A percentile compares a stretch with the other conserved stretches of the same genome.
Conservation (phyloP, 2,797 vertebrate species). For the Rhinatrema bivittatum region DNA sequence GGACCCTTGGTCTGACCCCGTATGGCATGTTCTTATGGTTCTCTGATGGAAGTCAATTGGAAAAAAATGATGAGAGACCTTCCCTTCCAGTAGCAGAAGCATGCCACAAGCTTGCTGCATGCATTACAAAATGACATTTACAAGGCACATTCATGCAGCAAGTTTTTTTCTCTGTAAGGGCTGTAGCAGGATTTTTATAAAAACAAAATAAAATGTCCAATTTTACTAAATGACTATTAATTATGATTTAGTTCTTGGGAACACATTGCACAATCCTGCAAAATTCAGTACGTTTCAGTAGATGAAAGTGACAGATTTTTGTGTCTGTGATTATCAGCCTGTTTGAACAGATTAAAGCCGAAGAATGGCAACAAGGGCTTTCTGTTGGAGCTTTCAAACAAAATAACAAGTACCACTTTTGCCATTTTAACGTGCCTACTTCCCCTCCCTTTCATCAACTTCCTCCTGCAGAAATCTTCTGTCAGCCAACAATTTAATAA, state of each 20-base stretch:
- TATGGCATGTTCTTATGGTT: too few relatives aligned
- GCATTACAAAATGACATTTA: too few relatives aligned
- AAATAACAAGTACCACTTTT: conserved; percentile 20
- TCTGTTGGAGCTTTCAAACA: conserved; percentile 28
- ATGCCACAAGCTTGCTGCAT: too few relatives aligned
- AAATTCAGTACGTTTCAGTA: conserved; percentile 26
- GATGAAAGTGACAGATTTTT: conserved; percentile 24
- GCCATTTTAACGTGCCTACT: conserved; percentile 9
- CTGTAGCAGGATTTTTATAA: too few relatives aligned
- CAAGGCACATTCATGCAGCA: too few relatives aligned
- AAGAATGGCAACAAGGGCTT: conserved; percentile 22
- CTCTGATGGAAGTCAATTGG: too few relatives aligned
- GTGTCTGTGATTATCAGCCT: conserved; percentile 17
- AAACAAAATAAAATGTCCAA: neutral
- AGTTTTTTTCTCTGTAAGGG: too few relatives aligned
- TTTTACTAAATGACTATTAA: too few relatives aligned
- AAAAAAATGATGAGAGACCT: too few relatives aligned
- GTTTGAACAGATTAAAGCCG: conserved; percentile 31
- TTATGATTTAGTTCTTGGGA: too few relatives aligned
- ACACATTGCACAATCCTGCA: conserved; percentile 24
- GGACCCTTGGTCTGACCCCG: too few relatives aligned
- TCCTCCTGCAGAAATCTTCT: conserved; percentile 38
- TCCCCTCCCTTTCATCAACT: conserved; percentile 25
- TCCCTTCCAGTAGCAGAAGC: too few relatives aligned
- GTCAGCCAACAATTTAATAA: conserved; percentile 45